Evolutionary conservation across 2,888 invertebrate genomes (phyloP).

Genomic region (Macrophya alboannulata): DNA sequence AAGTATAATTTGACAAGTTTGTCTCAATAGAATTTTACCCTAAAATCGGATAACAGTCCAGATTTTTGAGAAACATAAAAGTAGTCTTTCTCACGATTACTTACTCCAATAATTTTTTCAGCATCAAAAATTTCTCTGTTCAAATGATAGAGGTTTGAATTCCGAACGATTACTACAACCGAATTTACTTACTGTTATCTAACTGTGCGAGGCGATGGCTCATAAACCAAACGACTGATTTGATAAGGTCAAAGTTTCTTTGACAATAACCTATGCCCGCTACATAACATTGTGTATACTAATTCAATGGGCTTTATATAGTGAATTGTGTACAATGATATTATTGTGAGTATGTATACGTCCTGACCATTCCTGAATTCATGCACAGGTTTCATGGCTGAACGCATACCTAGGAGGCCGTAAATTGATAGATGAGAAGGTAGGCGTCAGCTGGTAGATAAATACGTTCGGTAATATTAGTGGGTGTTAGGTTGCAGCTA

Average conservation of each 20-base stretch:
- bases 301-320: slow-evolving; percentile 9
- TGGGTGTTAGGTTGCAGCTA: slow-evolving; percentile 62
- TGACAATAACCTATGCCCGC: slow-evolving; percentile 24
- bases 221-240: neutral
- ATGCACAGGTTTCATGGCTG: neutral
- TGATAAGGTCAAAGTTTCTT: neutral
- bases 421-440: slow-evolving; percentile 34
- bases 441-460: slow-evolving; percentile 57
- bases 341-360: neutral
- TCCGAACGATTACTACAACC: neutral
- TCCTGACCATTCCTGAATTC: slow-evolving; percentile 6
- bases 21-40: neutral
- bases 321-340: slow-evolving; percentile 16
- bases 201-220: neutral
- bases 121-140: neutral
- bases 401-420: neutral
- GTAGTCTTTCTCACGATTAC: neutral
- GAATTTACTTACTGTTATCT: neutral
- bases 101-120: neutral
- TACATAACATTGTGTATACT: neutral
- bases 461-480: slow-evolving; percentile 63
- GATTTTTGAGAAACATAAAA: neutral
- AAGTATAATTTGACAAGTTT: neutral
- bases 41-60: neutral
- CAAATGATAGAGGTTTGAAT: neutral